Percentiles rank a stretch among this genome's conserved stretches.
These are phyloP conservation scores for Muraenolepis orangiensis DNA, from an alignment of 2,797 vertebrate genomes.

Conservation along the genomic window DNA sequence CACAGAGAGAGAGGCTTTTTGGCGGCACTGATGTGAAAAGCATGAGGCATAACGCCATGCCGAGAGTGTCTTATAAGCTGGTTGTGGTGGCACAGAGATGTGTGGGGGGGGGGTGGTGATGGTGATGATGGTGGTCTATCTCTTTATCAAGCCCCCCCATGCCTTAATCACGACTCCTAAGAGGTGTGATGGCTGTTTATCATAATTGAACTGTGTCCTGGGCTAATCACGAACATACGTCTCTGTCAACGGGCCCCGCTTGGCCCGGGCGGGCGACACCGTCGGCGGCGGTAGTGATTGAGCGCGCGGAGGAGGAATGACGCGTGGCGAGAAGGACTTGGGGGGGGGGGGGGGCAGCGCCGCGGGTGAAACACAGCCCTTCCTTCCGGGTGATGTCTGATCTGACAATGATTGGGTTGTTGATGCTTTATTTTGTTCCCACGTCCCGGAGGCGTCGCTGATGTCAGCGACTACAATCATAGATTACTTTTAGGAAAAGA, in stretches of 20 bases:
- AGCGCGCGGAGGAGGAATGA: conserved; percentile 67
- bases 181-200: conserved; percentile 88
- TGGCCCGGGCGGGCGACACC: conserved; percentile 44
- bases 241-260: conserved; percentile 80
- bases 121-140: conserved; percentile 46
- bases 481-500: conserved; percentile 43
- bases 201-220: conserved; percentile 93
- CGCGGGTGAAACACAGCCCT: conserved; percentile 52
- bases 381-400: conserved; percentile 54
- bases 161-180: conserved; percentile 93
- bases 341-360: conserved; percentile 58
- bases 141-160: conserved; percentile 86
- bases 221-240: conserved; percentile 92
- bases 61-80: conserved; percentile 84
- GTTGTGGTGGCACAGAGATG: conserved; percentile 87
- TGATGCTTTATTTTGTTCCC: conserved; percentile 38
- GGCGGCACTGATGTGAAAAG: conserved; percentile 71
- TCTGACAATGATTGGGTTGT: conserved; percentile 66
- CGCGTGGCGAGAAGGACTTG: conserved; percentile 50
- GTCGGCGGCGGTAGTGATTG: conserved; percentile 67
- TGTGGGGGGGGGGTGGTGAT: conserved; percentile 36
- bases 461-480: conserved; percentile 54
- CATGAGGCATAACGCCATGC: conserved; percentile 61
- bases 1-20: conserved; percentile 18
- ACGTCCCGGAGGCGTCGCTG: conserved; percentile 46